A percentile compares a stretch with the other conserved stretches of the same genome.
phyloP scores from a whole-genome alignment of 2,888 invertebrate species.

The Automeris io region DNA sequence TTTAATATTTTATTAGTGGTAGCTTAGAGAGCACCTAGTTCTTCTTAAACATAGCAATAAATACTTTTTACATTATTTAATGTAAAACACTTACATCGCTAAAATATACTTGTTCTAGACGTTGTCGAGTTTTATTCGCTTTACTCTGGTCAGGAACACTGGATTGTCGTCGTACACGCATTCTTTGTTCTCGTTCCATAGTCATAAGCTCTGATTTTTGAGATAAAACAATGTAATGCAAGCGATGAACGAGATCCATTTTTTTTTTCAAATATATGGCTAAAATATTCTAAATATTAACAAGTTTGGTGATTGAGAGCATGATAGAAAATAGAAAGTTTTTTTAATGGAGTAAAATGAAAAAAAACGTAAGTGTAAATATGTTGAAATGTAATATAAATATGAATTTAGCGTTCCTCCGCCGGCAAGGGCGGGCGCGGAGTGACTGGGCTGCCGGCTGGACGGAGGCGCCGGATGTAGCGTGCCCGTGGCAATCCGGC shows the following conservation, averaged over 20 bases:
- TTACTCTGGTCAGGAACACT: slow-evolving; percentile 70
- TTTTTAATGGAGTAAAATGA: background rate
- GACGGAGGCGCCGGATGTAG: slow-evolving; percentile 50
- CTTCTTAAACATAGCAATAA: too few relatives aligned
- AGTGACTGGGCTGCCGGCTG: slow-evolving; percentile 45
- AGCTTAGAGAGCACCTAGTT: too few relatives aligned
- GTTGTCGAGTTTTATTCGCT: slow-evolving; percentile 55
- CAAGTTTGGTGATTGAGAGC: background rate
- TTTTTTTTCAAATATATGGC: slow-evolving; percentile 9
- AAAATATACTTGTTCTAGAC: slow-evolving; percentile 63
- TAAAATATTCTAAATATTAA: too few relatives aligned
- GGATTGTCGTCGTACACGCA: slow-evolving; percentile 65
- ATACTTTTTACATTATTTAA: background rate
- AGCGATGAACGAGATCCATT: slow-evolving; percentile 71
- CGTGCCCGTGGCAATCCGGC: slow-evolving; percentile 38
- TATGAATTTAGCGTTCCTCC: slow-evolving; percentile 23
- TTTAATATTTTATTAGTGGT: too few relatives aligned
- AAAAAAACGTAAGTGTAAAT: slow-evolving; percentile 1
- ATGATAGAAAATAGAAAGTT: background rate
- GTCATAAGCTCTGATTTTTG: slow-evolving; percentile 73
- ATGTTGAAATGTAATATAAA: too few relatives aligned
- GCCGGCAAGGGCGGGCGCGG: slow-evolving; percentile 48
- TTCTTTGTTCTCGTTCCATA: slow-evolving; percentile 66
- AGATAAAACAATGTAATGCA: slow-evolving; percentile 69
- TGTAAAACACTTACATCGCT: slow-evolving; percentile 62